phyloP scores from a whole-genome alignment of 2,797 vertebrate genomes.

The Synanceia verrucosa region DNA sequence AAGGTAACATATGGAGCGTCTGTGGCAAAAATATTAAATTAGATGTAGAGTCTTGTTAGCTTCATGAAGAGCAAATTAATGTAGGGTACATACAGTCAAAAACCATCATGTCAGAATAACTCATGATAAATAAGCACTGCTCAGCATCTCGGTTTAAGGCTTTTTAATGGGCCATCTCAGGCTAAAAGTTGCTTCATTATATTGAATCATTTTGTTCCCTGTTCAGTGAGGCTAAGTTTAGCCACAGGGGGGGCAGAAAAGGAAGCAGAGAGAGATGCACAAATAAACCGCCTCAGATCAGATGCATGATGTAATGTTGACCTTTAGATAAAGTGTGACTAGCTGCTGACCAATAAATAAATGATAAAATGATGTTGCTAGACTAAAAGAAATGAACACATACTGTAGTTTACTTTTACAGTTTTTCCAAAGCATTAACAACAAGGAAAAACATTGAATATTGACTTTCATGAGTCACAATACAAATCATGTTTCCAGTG shows the following conservation, averaged over 20 bases:
- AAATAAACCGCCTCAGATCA: background rate
- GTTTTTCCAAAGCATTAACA: slow-evolving; percentile 9
- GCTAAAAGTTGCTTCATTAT: slow-evolving; percentile 11
- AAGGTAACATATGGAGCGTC: background rate
- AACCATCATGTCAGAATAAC: background rate
- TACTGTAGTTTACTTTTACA: background rate
- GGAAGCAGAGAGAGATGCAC: slow-evolving; percentile 17
- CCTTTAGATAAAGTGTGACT: slow-evolving; percentile 22
- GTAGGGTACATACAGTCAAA: background rate
- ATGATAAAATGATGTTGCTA: background rate
- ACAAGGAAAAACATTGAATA: background rate
- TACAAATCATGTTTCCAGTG: slow-evolving; percentile 32
- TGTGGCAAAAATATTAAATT: background rate
- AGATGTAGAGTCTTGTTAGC: background rate
- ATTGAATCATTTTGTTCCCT: slow-evolving; percentile 12
- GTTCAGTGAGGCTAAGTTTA: slow-evolving; percentile 19
- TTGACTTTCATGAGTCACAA: slow-evolving; percentile 20
- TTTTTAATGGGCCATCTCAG: slow-evolving; percentile 17
- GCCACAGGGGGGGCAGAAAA: slow-evolving; percentile 1
- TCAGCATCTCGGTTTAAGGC: background rate
- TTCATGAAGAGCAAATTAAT: background rate
- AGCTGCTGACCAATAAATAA: background rate
- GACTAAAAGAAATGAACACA: background rate
- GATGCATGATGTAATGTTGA: slow-evolving; percentile 14
- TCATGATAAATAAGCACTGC: background rate